A percentile compares a stretch with the other conserved stretches of the same genome.
Evolutionary conservation across 1,140 invertebrate species (phyloP).

Genomic region (Cepaea nemoralis): DNA sequence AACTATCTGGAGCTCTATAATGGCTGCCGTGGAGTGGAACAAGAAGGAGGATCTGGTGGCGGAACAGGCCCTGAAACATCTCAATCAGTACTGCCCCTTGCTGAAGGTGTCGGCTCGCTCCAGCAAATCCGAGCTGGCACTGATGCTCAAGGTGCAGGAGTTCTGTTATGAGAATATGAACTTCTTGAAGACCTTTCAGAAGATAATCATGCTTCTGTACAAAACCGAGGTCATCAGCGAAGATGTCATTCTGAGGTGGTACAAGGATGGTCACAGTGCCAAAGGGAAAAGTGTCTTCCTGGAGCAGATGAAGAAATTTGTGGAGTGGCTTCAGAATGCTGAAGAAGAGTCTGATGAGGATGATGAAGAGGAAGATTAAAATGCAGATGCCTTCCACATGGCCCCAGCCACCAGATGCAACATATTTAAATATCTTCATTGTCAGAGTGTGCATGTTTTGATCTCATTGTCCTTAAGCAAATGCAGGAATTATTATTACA

Average conservation of each 20-base stretch:
- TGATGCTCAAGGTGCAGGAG: conserved; percentile 93
- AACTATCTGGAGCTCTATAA: conserved; percentile 90
- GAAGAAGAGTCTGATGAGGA: no score
- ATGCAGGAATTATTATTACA: no score
- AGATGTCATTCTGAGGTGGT: conserved; percentile 67
- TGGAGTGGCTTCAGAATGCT: conserved; percentile 96
- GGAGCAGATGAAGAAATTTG: conserved; percentile 96
- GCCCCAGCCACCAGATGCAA: no score
- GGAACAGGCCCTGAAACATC: conserved; percentile 92
- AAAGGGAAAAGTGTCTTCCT: conserved; percentile 81
- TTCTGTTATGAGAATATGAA: conserved; percentile 99
- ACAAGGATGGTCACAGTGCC: conserved; percentile 75
- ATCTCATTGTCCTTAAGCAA: no score
- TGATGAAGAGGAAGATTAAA: no score
- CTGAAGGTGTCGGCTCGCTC: conserved; percentile 86
- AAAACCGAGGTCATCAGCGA: conserved; percentile 77
- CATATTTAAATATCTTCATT: no score
- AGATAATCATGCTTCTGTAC: conserved; percentile 95
- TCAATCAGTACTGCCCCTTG: conserved; percentile 86
- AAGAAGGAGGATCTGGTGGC: conserved; percentile 97
- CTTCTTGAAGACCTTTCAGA: conserved; percentile 98
- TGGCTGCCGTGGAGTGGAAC: conserved; percentile 96
- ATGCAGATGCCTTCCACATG: no score
- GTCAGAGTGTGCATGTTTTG: no score
- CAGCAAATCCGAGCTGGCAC: conserved; percentile 86